Conservation (phyloP, 2,113 vertebrate species). For the Gnathonemus echidnorhynchus region DNA sequence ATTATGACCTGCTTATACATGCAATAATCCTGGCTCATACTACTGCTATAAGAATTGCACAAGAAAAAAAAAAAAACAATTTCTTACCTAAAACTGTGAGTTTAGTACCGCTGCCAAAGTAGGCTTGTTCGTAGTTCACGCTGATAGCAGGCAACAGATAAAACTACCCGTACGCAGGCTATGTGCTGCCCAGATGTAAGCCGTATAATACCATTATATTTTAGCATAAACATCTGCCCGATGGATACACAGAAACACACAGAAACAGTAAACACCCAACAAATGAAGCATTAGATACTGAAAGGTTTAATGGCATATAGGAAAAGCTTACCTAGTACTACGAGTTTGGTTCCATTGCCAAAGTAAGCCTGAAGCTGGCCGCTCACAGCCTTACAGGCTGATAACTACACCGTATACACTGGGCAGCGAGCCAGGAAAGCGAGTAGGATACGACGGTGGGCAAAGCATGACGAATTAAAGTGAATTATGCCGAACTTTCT, state of each 20-base stretch:
- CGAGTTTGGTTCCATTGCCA: slow-evolving; percentile 43
- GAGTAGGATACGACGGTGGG: background rate
- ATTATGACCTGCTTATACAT: background rate
- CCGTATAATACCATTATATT: background rate
- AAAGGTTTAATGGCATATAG: background rate
- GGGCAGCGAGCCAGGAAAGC: slow-evolving; percentile 28
- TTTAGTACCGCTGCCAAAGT: slow-evolving; percentile 68
- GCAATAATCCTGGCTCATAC: background rate
- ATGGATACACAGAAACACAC: background rate
- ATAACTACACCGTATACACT: slow-evolving; percentile 23
- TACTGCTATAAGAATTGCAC: background rate
- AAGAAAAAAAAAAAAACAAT: background rate
- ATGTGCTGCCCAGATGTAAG: background rate
- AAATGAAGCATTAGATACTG: background rate
- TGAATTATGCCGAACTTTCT: background rate
- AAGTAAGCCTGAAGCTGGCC: slow-evolving; percentile 31
- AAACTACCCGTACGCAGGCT: slow-evolving; percentile 39
- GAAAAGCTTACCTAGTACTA: slow-evolving; percentile 42
- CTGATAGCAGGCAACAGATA: slow-evolving; percentile 42
- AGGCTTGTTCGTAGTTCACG: slow-evolving; percentile 56
- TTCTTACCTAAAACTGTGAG: slow-evolving; percentile 58
- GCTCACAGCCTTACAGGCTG: slow-evolving; percentile 27
- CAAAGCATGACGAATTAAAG: background rate
- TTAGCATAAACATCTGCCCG: background rate
- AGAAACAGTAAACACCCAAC: background rate